Percentiles rank a stretch among this genome's conserved stretches.
These are phyloP conservation scores for Resseliella maxima DNA, from an alignment of 2,888 invertebrate genomes.

Conservation along the genomic window DNA sequence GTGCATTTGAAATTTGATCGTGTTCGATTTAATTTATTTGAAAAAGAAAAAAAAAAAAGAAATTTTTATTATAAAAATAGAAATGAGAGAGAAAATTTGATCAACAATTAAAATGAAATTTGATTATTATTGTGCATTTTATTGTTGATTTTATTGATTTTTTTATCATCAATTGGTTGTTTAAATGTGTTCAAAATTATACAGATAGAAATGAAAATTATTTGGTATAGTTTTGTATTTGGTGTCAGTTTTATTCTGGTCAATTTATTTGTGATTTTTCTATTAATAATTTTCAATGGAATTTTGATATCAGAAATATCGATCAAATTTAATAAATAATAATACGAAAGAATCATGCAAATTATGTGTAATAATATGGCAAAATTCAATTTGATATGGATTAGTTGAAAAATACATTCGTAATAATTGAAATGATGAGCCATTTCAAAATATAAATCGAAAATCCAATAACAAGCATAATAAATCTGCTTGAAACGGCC, in stretches of 20 bases:
- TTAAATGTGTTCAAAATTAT: not conserved
- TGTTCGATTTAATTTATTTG: constrained; percentile 2
- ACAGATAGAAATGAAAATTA: not conserved
- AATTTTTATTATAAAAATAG: too few species aligned
- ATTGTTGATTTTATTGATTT: not conserved
- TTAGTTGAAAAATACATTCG: too few species aligned
- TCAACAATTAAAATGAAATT: not conserved
- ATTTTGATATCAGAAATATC: not conserved
- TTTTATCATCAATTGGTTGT: not conserved
- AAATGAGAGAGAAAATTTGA: too few species aligned
- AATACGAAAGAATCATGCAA: not conserved
- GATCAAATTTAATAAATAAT: not conserved
- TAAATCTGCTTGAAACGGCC: not conserved
- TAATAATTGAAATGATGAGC: not conserved
- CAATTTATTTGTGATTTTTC: too few species aligned
- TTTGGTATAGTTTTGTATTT: too few species aligned
- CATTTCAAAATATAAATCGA: not conserved
- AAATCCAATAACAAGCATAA: not conserved
- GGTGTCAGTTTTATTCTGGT: too few species aligned
- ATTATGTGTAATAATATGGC: not conserved
- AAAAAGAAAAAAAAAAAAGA: not conserved
- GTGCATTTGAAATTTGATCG: constrained; percentile 36
- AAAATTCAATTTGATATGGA: too few species aligned
- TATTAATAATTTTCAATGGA: not conserved
- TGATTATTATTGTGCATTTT: not conserved